Evolutionary conservation across 2,888 invertebrate species (phyloP), one percentile per base, ranked within the genome.

Genomic region (Colostygia pectinataria): DNA sequence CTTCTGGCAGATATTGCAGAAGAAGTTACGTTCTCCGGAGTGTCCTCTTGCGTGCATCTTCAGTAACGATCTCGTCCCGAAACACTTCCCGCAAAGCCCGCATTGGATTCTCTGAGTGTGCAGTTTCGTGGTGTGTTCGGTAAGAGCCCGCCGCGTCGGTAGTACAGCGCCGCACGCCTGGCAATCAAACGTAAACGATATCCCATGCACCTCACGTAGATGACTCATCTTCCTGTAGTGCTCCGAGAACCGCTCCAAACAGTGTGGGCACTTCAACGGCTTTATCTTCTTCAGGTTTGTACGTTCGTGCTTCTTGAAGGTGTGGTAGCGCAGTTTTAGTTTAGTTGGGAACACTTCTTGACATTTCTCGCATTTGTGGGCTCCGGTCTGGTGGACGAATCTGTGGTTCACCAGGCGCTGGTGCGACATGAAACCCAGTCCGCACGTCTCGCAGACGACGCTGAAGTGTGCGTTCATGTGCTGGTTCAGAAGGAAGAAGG

Each of bases 401-500:
- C 73, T 77, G 32, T 90, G 90, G 50, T 85, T 86, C 4, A 81
- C 77, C 1, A 90, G 56, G 0, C 90, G 71, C 14, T 86, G 86
- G 27, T 87, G 79, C 0, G 90, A 87, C 77, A 87, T 84, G 54
- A 90, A 90, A 0, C 90, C 86, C 4, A 86, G 57, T 0, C 90
- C 90, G 47, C 90, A 90, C 0, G 81, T 87, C 55, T 90, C 90
- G 48, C 90, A 90, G 0, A 88, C 88, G 0, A 89, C 88, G 42
- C 68, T 89, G 31, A 78, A 89, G 61, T 90, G 90, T 0, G 66
- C 88, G 32, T 90, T 90, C 89, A 90, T 90, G 54, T 90, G 90
- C 13, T 83, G 66, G 27, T 88, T 89, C 1, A 90, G 56, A 8
- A 86, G 65, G 40, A 87, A 88, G 57, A 89, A 89, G 0, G 89